Percentiles rank a stretch among this genome's conserved stretches.
Conservation (phyloP, 1,140 invertebrate species). For the Aplysia californica region DNA sequence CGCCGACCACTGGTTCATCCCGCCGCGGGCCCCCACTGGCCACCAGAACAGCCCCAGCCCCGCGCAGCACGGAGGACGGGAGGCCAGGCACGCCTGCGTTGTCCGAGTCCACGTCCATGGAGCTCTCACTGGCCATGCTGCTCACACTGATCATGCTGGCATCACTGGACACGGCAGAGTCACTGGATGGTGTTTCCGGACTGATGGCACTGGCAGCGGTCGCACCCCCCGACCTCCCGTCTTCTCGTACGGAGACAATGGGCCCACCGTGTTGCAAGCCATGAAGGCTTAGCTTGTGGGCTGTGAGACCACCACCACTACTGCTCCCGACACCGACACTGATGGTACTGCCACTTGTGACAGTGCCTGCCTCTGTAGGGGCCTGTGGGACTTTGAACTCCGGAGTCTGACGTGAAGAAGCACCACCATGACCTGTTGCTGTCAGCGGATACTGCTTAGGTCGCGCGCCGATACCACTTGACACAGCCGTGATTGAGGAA, state of each 20-base stretch:
- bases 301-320: not conserved
- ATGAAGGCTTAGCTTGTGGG: conserved; percentile 13
- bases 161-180: conserved; percentile 11
- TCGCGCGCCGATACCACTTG: not conserved
- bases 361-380: not conserved
- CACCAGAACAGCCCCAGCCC: not conserved
- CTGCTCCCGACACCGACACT: not conserved
- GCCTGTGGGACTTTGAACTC: not conserved
- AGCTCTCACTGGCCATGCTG: conserved; percentile 17
- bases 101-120: conserved; percentile 16
- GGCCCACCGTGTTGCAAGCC: not conserved
- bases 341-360: not conserved
- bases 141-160: conserved; percentile 27
- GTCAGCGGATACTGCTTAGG: conserved; percentile 14
- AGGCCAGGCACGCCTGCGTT: not conserved
- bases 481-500: not conserved
- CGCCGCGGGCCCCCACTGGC: conserved; percentile 1
- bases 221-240: not conserved
- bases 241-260: not conserved
- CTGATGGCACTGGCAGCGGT: not conserved
- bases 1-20: not conserved
- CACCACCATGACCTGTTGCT: too few species aligned
- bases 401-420: not conserved
- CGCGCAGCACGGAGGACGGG: not conserved
- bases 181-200: conserved; percentile 27